Evolutionary conservation across 1,140 invertebrate species (phyloP).

Genomic region (Caenorhabditis brenneri): DNA sequence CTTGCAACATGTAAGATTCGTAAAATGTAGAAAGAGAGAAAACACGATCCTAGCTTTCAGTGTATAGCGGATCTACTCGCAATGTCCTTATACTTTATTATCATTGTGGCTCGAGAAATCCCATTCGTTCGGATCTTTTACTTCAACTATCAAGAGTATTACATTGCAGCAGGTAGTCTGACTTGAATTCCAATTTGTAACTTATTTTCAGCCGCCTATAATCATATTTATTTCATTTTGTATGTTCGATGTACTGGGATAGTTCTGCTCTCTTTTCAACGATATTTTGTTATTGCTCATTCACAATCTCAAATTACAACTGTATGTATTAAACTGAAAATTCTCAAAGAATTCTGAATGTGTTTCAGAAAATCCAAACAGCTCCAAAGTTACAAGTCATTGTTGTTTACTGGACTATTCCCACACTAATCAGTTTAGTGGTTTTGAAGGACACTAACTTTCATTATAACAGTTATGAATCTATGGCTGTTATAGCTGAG

Average conservation of each 20-base stretch:
- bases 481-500: neutral
- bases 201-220: neutral
- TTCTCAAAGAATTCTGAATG: neutral
- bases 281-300: neutral
- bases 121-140: neutral
- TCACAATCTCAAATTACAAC: neutral
- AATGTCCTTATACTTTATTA: neutral
- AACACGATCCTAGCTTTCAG: neutral
- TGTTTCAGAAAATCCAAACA: conserved; percentile 11
- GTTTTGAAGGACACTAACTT: conserved; percentile 22
- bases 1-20: neutral
- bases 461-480: neutral
- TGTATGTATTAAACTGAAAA: neutral
- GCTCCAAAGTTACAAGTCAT: neutral
- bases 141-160: neutral
- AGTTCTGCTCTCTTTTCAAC: conserved; percentile 20
- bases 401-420: neutral
- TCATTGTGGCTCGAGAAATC: neutral
- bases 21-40: neutral
- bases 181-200: too few species aligned
- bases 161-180: neutral
- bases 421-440: neutral
- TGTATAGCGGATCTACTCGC: conserved; percentile 3
- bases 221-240: conserved; percentile 5
- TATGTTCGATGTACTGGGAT: conserved; percentile 22